A percentile compares a stretch with the other conserved stretches of the same genome.
Conservation (phyloP, 2,113 vertebrate genomes). For the Bagarius yarrelli region DNA sequence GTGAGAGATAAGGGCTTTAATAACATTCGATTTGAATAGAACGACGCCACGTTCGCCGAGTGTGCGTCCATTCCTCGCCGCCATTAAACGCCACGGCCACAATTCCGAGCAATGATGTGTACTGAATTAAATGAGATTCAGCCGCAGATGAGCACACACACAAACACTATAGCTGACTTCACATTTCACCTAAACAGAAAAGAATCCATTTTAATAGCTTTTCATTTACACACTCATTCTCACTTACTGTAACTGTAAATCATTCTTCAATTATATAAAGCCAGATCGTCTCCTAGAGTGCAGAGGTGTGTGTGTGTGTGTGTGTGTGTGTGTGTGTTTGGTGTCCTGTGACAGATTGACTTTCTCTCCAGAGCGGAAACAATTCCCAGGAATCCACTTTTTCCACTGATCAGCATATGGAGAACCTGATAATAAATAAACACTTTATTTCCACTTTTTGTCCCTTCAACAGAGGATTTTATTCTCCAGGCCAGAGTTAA, state of each 20-base stretch:
- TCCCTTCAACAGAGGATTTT: not conserved
- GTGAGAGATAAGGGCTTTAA: not conserved
- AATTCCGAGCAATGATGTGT: slow-evolving; percentile 24
- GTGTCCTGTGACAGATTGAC: not conserved
- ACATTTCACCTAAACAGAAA: not conserved
- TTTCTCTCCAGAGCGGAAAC: not conserved
- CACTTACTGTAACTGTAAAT: not conserved
- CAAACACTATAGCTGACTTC: slow-evolving; percentile 7
- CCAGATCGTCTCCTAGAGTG: not conserved
- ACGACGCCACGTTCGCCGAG: not conserved
- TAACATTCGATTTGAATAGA: not conserved
- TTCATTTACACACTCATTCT: not conserved
- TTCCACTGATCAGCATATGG: not conserved
- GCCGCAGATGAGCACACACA: slow-evolving; percentile 26
- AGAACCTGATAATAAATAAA: not conserved
- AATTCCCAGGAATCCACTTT: no score
- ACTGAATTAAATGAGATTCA: slow-evolving; percentile 45
- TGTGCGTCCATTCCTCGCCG: not conserved
- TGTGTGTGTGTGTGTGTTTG: not conserved
- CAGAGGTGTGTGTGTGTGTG: not conserved
- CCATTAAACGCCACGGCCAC: not conserved
- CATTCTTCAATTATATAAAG: not conserved
- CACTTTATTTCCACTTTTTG: not conserved
- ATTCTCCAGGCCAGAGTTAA: not conserved
- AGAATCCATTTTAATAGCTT: not conserved